A percentile compares a stretch with the other conserved stretches of the same genome.
Conservation (phyloP, 2,797 vertebrate genomes). For the Smutsia gigantea region DNA sequence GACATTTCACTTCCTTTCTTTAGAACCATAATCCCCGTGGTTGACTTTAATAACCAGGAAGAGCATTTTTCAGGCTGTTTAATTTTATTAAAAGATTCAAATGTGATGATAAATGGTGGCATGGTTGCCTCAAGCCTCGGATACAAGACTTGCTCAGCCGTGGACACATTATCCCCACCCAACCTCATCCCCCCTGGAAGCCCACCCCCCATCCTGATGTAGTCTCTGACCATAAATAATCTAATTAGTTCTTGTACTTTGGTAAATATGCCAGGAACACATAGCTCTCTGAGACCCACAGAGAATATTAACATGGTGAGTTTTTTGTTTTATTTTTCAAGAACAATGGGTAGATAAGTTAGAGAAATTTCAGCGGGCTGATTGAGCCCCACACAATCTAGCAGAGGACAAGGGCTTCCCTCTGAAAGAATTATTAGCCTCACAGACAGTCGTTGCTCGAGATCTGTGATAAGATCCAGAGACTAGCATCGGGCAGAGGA, state of each 20-base stretch:
- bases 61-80: constrained; percentile 63
- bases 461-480: background rate
- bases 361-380: constrained; percentile 7
- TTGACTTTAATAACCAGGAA: constrained; percentile 54
- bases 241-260: constrained; percentile 66
- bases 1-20: constrained; percentile 23
- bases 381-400: background rate
- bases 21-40: constrained; percentile 4
- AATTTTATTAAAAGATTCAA: constrained; percentile 73
- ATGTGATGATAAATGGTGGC: constrained; percentile 77
- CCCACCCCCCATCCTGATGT: constrained; percentile 44
- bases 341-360: constrained; percentile 20
- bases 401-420: background rate
- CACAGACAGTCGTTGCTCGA: background rate
- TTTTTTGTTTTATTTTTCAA: background rate
- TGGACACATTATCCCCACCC: background rate
- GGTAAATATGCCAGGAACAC: constrained; percentile 33
- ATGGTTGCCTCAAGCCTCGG: constrained; percentile 72
- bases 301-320: constrained; percentile 68
- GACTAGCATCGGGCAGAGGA: fast-evolving
- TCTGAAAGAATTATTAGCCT: constrained; percentile 19
- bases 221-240: constrained; percentile 78
- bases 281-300: constrained; percentile 6
- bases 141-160: constrained; percentile 72
- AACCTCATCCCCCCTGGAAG: background rate